Evolutionary conservation across 2,888 invertebrate genomes (phyloP).

Genomic region (Andrena dorsata): DNA sequence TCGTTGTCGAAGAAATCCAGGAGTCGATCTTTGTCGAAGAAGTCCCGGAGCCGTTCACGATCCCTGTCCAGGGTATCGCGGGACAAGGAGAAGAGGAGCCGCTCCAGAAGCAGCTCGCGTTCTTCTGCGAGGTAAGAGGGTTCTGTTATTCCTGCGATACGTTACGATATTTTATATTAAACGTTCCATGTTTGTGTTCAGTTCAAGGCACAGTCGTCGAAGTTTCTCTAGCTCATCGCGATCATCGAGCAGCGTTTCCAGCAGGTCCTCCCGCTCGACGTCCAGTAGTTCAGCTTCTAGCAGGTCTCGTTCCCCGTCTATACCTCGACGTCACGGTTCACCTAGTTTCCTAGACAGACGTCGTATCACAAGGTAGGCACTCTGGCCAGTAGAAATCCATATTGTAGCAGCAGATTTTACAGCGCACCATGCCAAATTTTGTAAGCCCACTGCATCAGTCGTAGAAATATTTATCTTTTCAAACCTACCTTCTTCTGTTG

Average conservation of each 20-base stretch:
- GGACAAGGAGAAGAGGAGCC: constrained; percentile 78
- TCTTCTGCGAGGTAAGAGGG: constrained; percentile 78
- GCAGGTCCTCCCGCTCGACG: constrained; percentile 86
- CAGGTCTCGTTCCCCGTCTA: constrained; percentile 93
- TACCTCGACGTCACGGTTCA: constrained; percentile 96
- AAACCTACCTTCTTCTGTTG: constrained; percentile 19
- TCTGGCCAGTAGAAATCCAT: constrained; percentile 28
- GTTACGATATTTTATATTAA: not conserved
- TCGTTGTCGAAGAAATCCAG: constrained; percentile 71
- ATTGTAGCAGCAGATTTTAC: constrained; percentile 60
- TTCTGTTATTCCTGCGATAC: not conserved
- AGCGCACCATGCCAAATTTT: constrained; percentile 73
- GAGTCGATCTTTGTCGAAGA: constrained; percentile 73
- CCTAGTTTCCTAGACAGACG: constrained; percentile 97
- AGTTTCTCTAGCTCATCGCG: constrained; percentile 82
- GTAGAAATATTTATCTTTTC: constrained; percentile 68
- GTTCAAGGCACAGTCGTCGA: constrained; percentile 81
- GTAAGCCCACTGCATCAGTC: constrained; percentile 70
- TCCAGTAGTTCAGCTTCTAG: constrained; percentile 82
- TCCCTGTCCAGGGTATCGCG: constrained; percentile 77
- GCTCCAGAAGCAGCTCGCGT: constrained; percentile 80
- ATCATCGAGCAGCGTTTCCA: constrained; percentile 87
- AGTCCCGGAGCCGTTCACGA: constrained; percentile 76
- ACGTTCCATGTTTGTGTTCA: constrained; percentile 36
- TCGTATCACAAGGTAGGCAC: constrained; percentile 94